Evolutionary conservation across 2,888 invertebrate genomes (phyloP).

Genomic region (Scaptomyza reducta): DNA sequence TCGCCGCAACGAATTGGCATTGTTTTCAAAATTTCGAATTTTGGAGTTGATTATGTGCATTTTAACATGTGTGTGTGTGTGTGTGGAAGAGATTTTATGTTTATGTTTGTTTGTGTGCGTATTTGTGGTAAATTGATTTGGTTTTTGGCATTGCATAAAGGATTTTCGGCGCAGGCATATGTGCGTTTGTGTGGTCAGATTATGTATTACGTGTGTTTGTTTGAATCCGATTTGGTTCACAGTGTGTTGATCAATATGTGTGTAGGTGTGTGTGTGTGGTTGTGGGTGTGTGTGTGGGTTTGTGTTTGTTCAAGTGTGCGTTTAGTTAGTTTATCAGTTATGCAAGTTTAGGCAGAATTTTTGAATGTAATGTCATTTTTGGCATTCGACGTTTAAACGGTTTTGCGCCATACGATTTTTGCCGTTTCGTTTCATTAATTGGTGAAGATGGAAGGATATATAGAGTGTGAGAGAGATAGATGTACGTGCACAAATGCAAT

Average conservation of each 20-base stretch:
- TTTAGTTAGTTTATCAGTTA: slow-evolving; percentile 26
- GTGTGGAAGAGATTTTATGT: not conserved
- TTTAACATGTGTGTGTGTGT: slow-evolving; percentile 21
- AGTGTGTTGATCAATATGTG: slow-evolving; percentile 2
- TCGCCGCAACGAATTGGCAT: slow-evolving; percentile 24
- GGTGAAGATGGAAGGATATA: slow-evolving; percentile 26
- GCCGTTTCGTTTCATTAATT: slow-evolving; percentile 50
- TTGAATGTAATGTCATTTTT: slow-evolving; percentile 20
- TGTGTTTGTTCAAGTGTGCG: slow-evolving; percentile 4
- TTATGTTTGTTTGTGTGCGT: slow-evolving; percentile 13
- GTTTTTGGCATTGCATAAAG: slow-evolving; percentile 9
- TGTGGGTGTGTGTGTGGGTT: slow-evolving; percentile 10
- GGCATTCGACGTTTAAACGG: slow-evolving; percentile 37
- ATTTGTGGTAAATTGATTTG: slow-evolving; percentile 41
- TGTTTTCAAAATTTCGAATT: slow-evolving; percentile 65
- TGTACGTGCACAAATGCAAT: slow-evolving; percentile 78
- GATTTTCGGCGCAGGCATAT: slow-evolving; percentile 22
- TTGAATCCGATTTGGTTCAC: slow-evolving; percentile 9
- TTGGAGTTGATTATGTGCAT: slow-evolving; percentile 62
- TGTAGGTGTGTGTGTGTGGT: slow-evolving; percentile 8
- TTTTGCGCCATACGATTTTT: slow-evolving; percentile 24
- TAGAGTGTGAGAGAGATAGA: not conserved
- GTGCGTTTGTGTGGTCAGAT: slow-evolving; percentile 13
- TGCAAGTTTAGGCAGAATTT: slow-evolving; percentile 37
- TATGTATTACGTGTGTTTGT: slow-evolving; percentile 18